phyloP scores from a whole-genome alignment of 35 echinoderm and acorn worm genomes.

The Ptychodera flava region DNA sequence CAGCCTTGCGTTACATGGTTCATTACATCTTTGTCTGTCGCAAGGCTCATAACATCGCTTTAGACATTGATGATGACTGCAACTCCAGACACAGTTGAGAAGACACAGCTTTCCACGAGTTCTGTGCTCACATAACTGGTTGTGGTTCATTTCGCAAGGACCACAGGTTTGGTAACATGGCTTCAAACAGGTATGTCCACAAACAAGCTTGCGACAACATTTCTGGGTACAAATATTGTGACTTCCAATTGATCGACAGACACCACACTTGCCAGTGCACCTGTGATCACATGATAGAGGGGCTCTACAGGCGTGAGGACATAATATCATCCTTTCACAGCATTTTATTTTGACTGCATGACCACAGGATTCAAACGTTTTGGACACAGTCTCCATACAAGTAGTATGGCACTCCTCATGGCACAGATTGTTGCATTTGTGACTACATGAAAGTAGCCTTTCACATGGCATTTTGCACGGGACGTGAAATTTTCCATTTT shows the following conservation, averaged over 20 bases:
- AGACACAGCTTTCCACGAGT: slow-evolving; percentile 35
- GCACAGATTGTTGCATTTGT: background rate
- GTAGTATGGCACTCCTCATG: background rate
- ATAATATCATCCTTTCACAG: background rate
- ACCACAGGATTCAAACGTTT: background rate
- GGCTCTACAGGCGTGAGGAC: slow-evolving; percentile 8
- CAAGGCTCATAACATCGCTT: slow-evolving; percentile 32
- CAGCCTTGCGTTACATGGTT: slow-evolving; percentile 28
- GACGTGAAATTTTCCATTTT: background rate
- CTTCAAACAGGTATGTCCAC: slow-evolving; percentile 47
- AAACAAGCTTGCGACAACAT: slow-evolving; percentile 46
- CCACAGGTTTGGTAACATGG: slow-evolving; percentile 3
- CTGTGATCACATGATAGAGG: slow-evolving; percentile 49
- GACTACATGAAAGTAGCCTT: background rate
- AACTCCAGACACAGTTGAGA: slow-evolving; percentile 49
- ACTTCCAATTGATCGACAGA: slow-evolving; percentile 28
- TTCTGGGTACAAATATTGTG: slow-evolving; percentile 25
- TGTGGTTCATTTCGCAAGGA: slow-evolving; percentile 21
- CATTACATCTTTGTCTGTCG: slow-evolving; percentile 31
- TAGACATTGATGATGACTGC: slow-evolving; percentile 31
- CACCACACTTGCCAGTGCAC: slow-evolving; percentile 54
- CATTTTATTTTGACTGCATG: background rate
- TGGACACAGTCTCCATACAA: background rate
- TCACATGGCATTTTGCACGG: background rate
- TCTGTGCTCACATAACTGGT: slow-evolving; percentile 37